A percentile compares a stretch with the other conserved stretches of the same genome.
Evolutionary conservation across 2,113 vertebrate species (phyloP).

Genomic region (Barbus barbus): DNA sequence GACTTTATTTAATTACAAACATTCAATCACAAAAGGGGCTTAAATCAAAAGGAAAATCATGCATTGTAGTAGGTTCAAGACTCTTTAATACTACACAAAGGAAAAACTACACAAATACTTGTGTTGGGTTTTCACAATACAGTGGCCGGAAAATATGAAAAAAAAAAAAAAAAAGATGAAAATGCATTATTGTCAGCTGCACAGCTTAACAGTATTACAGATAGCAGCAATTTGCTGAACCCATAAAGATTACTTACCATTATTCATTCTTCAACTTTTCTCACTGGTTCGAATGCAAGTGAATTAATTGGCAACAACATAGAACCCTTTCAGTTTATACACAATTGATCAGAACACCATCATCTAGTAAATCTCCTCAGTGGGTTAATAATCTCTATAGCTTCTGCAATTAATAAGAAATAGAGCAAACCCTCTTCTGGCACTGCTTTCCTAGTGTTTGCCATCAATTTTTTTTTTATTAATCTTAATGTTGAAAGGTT

Average conservation of each 20-base stretch:
- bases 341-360: background rate
- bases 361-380: background rate
- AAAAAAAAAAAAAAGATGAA: background rate
- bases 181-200: background rate
- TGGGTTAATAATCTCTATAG: background rate
- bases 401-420: background rate
- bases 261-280: background rate
- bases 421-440: background rate
- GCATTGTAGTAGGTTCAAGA: background rate
- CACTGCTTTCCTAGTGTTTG: background rate
- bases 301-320: background rate
- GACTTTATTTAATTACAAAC: constrained; percentile 32
- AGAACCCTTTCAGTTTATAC: constrained; percentile 11
- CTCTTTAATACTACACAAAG: constrained; percentile 6
- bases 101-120: constrained; percentile 24
- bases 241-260: background rate
- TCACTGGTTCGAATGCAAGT: background rate
- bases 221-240: constrained; percentile 7
- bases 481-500: constrained; percentile 13
- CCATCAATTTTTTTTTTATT: background rate
- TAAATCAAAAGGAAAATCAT: constrained; percentile 19
- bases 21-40: background rate
- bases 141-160: background rate
- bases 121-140: constrained; percentile 8
- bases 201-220: background rate